Evolutionary conservation across 2,888 invertebrate species (phyloP).

Genomic region (Nomada fucata): DNA sequence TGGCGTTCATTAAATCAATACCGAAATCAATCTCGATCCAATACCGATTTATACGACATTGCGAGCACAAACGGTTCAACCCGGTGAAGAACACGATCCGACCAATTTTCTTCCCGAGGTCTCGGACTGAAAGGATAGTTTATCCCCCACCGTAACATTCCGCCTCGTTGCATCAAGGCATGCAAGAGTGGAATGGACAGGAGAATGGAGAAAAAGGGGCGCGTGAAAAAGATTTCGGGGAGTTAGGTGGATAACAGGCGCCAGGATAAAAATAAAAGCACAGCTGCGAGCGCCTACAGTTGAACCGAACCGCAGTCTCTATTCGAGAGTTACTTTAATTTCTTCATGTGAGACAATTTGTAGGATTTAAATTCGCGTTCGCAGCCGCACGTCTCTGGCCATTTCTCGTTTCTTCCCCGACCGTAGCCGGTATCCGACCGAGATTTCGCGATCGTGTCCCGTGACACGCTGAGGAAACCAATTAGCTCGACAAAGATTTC

Average conservation of each 20-base stretch:
- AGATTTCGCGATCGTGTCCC: not conserved
- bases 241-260: conserved; percentile 11
- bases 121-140: conserved; percentile 46
- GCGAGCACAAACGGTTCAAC: not conserved
- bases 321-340: conserved; percentile 52
- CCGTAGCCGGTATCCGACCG: not conserved
- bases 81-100: conserved; percentile 5
- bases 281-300: conserved; percentile 12
- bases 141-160: conserved; percentile 31
- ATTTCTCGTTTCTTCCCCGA: not conserved
- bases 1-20: conserved; percentile 11
- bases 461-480: conserved; percentile 10
- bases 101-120: conserved; percentile 47
- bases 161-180: conserved; percentile 34
- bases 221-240: conserved; percentile 13
- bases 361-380: conserved; percentile 14
- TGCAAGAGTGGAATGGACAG: conserved; percentile 38
- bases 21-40: conserved; percentile 9
- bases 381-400: not conserved
- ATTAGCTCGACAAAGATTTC: conserved; percentile 35
- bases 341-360: conserved; percentile 24
- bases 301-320: conserved; percentile 17
- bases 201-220: conserved; percentile 4
- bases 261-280: not conserved
- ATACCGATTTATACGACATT: not conserved